Conservation (phyloP, 2,888 invertebrate species). For the Ferrisia virgata region DNA sequence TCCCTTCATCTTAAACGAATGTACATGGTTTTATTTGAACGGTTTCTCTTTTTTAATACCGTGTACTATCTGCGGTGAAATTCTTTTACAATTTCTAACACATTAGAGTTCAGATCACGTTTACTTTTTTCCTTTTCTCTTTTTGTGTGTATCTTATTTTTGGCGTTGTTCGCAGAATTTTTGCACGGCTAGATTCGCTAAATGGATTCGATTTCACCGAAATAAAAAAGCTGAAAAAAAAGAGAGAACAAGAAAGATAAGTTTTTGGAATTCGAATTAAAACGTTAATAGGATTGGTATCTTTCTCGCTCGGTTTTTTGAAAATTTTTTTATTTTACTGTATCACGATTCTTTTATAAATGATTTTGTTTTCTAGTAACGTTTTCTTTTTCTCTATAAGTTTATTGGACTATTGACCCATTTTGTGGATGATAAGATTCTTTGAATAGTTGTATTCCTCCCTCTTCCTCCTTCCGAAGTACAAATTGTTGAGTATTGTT, state of each 20-base stretch:
- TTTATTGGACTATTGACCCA: constrained; percentile 22
- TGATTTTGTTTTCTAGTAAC: constrained; percentile 13
- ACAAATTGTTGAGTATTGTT: constrained; percentile 13
- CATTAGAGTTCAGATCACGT: constrained; percentile 10
- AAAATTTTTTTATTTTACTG: neutral
- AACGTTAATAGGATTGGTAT: constrained; percentile 30
- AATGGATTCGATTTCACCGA: constrained; percentile 20
- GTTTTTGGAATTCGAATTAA: constrained; percentile 28
- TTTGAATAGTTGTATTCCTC: neutral
- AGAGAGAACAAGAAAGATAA: neutral
- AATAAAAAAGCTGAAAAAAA: neutral
- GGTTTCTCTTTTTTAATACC: neutral
- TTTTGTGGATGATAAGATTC: neutral
- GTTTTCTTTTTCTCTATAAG: neutral
- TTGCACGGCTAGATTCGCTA: constrained; percentile 15
- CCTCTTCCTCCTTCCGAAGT: neutral
- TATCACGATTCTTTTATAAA: neutral
- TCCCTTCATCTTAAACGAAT: neutral
- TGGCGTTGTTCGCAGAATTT: neutral
- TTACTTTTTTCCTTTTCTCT: neutral
- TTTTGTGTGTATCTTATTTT: neutral
- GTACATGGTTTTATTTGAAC: neutral
- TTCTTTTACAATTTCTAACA: neutral
- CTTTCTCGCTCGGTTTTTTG: neutral
- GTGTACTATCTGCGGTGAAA: neutral